Conservation (phyloP, 1,140 invertebrate species). For the Leptinotarsa lineolata region DNA sequence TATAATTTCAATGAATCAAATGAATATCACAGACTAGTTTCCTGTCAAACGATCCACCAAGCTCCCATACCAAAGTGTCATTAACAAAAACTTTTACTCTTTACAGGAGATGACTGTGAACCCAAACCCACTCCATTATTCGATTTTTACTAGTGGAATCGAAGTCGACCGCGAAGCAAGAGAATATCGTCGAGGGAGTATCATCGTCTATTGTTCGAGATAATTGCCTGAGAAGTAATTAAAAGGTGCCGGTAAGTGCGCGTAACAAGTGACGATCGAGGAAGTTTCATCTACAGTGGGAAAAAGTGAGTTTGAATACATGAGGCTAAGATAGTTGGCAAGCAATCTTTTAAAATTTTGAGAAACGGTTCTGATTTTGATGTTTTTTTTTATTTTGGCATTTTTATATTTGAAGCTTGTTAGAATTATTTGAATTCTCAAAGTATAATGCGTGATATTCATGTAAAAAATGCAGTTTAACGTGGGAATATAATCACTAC, state of each 20-base stretch:
- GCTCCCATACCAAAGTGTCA: background rate
- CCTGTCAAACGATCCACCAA: background rate
- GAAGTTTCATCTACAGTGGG: background rate
- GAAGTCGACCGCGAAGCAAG: slow-evolving; percentile 16
- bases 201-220: slow-evolving; percentile 13
- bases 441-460: too few relatives aligned
- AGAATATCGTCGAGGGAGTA: slow-evolving; percentile 13
- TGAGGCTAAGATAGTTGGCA: too few relatives aligned
- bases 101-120: slow-evolving; percentile 34
- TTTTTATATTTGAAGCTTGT: too few relatives aligned
- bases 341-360: too few relatives aligned
- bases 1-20: too few relatives aligned
- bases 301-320: slow-evolving; percentile 5
- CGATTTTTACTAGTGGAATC: slow-evolving; percentile 12
- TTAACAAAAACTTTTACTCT: slow-evolving; percentile 31
- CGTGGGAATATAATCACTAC: too few relatives aligned
- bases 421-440: too few relatives aligned
- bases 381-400: too few relatives aligned
- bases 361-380: too few relatives aligned
- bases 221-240: slow-evolving; percentile 25
- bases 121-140: slow-evolving; percentile 8
- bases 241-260: background rate
- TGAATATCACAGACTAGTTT: too few relatives aligned
- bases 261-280: slow-evolving; percentile 7
- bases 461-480: too few relatives aligned